These are phyloP conservation scores for Glomeris marginata DNA, from an alignment of 2,888 invertebrate genomes.

Conservation along the genomic window DNA sequence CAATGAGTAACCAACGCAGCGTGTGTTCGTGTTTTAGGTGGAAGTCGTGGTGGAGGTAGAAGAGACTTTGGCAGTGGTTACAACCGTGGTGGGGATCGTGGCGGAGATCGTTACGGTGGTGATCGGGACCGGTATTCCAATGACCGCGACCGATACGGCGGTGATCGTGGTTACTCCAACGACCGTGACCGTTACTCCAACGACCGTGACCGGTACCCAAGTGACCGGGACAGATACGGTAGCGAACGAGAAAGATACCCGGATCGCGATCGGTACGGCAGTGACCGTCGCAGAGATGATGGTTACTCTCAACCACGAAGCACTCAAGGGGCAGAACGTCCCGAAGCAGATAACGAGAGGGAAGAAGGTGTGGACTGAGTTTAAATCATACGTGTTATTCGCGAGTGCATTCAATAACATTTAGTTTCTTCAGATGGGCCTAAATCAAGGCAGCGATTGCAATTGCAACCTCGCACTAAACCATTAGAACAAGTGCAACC, in stretches of 20 bases:
- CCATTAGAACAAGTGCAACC: constrained; percentile 40
- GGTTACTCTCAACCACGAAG: constrained; percentile 25
- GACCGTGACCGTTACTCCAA: constrained; percentile 9
- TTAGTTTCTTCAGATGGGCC: constrained; percentile 23
- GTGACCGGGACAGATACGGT: constrained; percentile 9
- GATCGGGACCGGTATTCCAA: not conserved
- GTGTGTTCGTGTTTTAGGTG: no score
- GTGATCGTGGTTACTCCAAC: constrained; percentile 21
- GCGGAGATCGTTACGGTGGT: not conserved
- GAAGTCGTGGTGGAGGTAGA: no score
- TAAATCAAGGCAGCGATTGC: constrained; percentile 59
- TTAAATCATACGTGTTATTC: not conserved
- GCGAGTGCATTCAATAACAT: not conserved
- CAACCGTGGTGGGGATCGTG: constrained; percentile 7
- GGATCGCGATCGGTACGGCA: constrained; percentile 11
- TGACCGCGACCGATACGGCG: not conserved
- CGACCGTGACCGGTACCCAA: constrained; percentile 9
- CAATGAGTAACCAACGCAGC: no score
- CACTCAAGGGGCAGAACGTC: constrained; percentile 14
- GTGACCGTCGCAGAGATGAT: constrained; percentile 31
- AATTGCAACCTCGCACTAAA: constrained; percentile 62
- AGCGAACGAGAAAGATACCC: constrained; percentile 17
- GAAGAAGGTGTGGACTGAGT: constrained; percentile 3
- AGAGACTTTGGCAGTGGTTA: not conserved
- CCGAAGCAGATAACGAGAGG: constrained; percentile 17